These are phyloP conservation scores for Melanchra persicariae DNA, from an alignment of 2,888 invertebrate genomes.

Conservation along the genomic window DNA sequence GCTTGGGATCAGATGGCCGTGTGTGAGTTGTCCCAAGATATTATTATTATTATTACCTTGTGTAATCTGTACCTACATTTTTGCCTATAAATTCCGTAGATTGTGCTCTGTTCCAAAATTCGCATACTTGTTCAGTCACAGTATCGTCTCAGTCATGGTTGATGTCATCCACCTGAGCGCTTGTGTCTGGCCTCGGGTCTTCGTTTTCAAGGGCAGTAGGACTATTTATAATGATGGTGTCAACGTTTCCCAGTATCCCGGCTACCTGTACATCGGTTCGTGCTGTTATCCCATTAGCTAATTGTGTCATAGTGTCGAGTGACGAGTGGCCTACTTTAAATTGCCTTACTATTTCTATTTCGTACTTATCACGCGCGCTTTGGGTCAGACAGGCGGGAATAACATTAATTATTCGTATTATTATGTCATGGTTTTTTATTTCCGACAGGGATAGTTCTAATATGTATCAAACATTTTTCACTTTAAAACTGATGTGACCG, in stretches of 20 bases:
- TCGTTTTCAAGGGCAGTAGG: constrained; percentile 48
- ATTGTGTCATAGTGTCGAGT: constrained; percentile 72
- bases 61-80: no score
- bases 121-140: background rate
- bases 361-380: constrained; percentile 57
- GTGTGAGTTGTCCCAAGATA: no score
- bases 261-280: constrained; percentile 50
- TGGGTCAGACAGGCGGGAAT: constrained; percentile 30
- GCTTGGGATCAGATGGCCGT: no score
- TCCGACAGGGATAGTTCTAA: background rate
- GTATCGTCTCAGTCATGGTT: constrained; percentile 11
- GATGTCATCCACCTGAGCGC: constrained; percentile 26
- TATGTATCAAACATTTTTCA: background rate
- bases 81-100: background rate
- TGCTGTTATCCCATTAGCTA: constrained; percentile 67
- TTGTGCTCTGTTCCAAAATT: background rate
- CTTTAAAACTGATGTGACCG: constrained; percentile 3
- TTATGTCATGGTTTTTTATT: constrained; percentile 14
- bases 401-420: constrained; percentile 31
- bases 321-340: constrained; percentile 69
- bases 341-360: constrained; percentile 65
- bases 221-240: constrained; percentile 51
- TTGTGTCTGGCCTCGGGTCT: constrained; percentile 19
- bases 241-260: constrained; percentile 48
- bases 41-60: no score